These are phyloP conservation scores for Zaprionus kolodkinae DNA, from an alignment of 1,140 invertebrate species.

Conservation along the genomic window DNA sequence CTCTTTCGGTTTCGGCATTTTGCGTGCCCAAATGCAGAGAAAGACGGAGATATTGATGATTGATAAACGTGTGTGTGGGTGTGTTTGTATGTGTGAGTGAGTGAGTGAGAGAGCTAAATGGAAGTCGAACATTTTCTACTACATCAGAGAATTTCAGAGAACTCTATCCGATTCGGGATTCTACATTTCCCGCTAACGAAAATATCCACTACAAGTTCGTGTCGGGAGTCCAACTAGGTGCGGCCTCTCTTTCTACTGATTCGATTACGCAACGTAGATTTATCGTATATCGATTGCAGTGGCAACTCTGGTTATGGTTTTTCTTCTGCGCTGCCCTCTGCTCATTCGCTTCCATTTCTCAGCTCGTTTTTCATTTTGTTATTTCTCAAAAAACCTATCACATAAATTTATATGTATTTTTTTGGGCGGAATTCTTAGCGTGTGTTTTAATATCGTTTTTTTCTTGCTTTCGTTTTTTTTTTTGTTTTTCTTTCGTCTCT, in stretches of 20 bases:
- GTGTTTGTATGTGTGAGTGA: conserved; percentile 16
- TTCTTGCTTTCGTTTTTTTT: neutral
- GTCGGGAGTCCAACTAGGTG: neutral
- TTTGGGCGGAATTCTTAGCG: conserved; percentile 83
- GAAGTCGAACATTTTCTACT: conserved; percentile 28
- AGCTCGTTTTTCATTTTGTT: conserved; percentile 33
- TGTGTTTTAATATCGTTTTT: conserved; percentile 45
- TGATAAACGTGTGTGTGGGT: conserved; percentile 12
- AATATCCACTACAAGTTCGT: neutral
- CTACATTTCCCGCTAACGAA: neutral
- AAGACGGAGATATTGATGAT: neutral
- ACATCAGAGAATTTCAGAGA: conserved; percentile 44
- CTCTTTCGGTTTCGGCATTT: conserved; percentile 3
- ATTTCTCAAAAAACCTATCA: conserved; percentile 76
- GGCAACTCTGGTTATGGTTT: conserved; percentile 23
- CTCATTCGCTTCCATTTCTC: conserved; percentile 21
- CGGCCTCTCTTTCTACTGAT: neutral
- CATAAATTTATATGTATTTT: conserved; percentile 79
- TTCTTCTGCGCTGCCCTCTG: neutral
- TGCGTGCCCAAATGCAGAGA: neutral
- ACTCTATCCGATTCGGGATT: conserved; percentile 13
- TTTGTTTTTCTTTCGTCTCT: neutral
- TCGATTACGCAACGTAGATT: neutral
- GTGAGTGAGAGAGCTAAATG: conserved; percentile 35
- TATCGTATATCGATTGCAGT: conserved; percentile 6